These are phyloP conservation scores for Bombus superbus DNA, from an alignment of 1,140 invertebrate species.

Conservation along the genomic window DNA sequence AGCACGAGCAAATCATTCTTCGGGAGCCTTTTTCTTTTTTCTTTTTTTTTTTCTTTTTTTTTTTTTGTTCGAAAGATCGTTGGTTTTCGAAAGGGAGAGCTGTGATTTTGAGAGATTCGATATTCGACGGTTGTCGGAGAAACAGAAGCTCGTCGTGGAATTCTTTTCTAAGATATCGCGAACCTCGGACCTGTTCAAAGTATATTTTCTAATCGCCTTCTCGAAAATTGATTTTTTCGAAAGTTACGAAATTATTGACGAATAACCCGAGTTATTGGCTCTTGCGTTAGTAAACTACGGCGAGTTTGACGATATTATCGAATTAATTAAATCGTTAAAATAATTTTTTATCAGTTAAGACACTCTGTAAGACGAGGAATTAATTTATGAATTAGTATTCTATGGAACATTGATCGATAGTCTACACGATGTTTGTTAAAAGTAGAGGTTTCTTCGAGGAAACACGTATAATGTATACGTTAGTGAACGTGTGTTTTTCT, in stretches of 20 bases:
- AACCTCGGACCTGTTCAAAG: accelerated
- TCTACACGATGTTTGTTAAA: not conserved
- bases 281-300: not conserved
- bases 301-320: accelerated
- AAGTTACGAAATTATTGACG: no score
- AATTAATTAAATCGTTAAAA: not conserved
- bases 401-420: not conserved
- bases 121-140: not conserved
- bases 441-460: not conserved
- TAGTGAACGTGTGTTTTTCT: not conserved
- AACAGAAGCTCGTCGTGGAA: not conserved
- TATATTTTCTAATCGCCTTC: no score
- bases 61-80: not conserved
- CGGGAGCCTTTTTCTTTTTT: not conserved
- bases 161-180: not conserved
- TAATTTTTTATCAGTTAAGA: no score
- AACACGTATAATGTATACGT: not conserved
- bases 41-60: not conserved
- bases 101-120: not conserved
- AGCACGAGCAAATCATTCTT: not conserved
- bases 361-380: no score
- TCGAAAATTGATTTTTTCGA: no score
- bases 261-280: not conserved
- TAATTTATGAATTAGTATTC: not conserved
- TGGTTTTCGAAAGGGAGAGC: not conserved